Conservation (phyloP, 2,888 invertebrate genomes). For the Drosophila emarginata region DNA sequence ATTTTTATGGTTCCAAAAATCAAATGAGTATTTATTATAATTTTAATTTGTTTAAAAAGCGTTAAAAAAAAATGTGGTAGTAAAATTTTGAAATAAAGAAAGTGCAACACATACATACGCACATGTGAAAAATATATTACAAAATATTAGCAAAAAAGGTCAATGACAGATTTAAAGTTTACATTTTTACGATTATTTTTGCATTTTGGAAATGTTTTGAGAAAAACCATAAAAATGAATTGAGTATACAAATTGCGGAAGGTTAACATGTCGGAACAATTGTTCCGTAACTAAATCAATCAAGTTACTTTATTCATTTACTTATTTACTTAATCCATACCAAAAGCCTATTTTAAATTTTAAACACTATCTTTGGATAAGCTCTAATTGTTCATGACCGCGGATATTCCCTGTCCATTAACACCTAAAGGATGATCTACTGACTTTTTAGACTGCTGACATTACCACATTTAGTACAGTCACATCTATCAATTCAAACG, state of each 20-base stretch:
- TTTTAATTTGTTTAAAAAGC: constrained; percentile 1
- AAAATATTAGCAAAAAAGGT: neutral
- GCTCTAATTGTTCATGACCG: too few species aligned
- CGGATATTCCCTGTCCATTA: neutral
- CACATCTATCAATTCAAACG: constrained; percentile 44
- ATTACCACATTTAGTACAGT: constrained; percentile 16
- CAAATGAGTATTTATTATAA: constrained; percentile 5
- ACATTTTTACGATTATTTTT: neutral
- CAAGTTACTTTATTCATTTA: too few species aligned
- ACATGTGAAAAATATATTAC: neutral
- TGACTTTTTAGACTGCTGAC: constrained; percentile 55
- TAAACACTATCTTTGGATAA: too few species aligned
- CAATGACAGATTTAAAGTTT: neutral
- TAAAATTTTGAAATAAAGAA: neutral
- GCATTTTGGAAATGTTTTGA: neutral
- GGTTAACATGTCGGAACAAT: too few species aligned
- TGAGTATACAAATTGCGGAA: too few species aligned
- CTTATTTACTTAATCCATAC: too few species aligned
- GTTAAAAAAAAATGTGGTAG: neutral
- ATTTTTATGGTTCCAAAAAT: neutral
- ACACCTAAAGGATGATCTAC: neutral
- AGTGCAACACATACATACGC: neutral
- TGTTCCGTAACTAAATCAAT: too few species aligned
- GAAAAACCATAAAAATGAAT: neutral
- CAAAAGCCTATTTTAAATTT: too few species aligned